Evolutionary conservation across 2,888 invertebrate species (phyloP).

Genomic region (Saturnia pavonia): DNA sequence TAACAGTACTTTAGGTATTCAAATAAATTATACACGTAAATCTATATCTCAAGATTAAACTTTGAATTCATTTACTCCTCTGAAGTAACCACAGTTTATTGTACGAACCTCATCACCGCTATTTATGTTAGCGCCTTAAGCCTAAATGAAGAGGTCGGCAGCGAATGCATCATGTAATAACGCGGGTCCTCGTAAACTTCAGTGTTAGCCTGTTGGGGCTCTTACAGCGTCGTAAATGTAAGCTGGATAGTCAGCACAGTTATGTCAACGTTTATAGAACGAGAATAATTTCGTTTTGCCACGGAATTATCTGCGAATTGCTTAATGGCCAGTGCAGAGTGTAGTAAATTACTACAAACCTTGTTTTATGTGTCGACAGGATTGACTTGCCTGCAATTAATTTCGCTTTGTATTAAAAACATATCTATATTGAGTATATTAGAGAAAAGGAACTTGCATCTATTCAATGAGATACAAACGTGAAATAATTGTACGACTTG

Average conservation of each 20-base stretch:
- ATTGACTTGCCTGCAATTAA: background rate
- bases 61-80: background rate
- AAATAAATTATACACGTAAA: background rate
- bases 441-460: no score
- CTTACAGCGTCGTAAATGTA: constrained; percentile 20
- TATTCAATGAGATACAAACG: no score
- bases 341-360: background rate
- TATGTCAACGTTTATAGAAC: constrained; percentile 13
- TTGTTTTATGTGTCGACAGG: background rate
- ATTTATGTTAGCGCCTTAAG: constrained; percentile 34
- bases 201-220: constrained; percentile 16
- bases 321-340: background rate
- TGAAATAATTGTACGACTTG: no score
- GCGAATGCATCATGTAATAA: constrained; percentile 40
- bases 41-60: background rate
- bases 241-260: constrained; percentile 15
- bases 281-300: background rate
- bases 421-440: no score
- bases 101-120: constrained; percentile 35
- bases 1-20: background rate
- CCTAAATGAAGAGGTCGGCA: constrained; percentile 35
- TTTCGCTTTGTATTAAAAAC: no score
- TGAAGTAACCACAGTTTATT: constrained; percentile 22
- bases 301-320: constrained; percentile 5
- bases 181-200: constrained; percentile 24